Percentiles rank a stretch among this genome's conserved stretches.
These are phyloP conservation scores for Dendrocopos noguchii DNA, from an alignment of 2,113 vertebrate genomes.

Conservation along the genomic window DNA sequence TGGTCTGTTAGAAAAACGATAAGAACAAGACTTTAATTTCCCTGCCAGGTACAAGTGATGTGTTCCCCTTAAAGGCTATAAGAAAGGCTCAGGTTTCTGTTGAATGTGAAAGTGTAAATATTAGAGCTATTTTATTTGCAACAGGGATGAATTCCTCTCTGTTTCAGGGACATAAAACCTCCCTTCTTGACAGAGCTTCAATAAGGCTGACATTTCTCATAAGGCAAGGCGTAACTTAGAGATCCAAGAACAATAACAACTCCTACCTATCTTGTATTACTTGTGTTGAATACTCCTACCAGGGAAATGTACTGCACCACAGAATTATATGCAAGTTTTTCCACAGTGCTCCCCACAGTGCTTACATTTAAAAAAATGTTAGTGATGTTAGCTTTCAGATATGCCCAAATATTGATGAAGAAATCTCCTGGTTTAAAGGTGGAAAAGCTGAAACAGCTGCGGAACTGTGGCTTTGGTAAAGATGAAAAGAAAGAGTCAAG, in stretches of 20 bases:
- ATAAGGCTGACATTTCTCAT: conserved; percentile 29
- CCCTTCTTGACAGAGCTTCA: conserved; percentile 49
- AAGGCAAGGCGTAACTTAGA: background rate
- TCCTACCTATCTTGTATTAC: background rate
- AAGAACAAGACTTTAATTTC: background rate
- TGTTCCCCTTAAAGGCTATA: background rate
- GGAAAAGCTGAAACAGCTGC: background rate
- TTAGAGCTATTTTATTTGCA: background rate
- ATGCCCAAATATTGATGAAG: background rate
- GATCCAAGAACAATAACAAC: background rate
- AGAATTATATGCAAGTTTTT: background rate
- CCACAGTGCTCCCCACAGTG: background rate
- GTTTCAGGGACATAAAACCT: conserved; percentile 30
- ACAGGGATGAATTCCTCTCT: conserved; percentile 6
- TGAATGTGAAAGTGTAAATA: background rate
- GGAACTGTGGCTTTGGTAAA: background rate
- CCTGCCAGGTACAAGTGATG: background rate
- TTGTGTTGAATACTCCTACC: background rate
- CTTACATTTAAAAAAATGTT: background rate
- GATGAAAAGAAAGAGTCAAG: background rate
- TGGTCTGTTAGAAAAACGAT: background rate
- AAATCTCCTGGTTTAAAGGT: background rate
- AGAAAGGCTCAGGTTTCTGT: background rate
- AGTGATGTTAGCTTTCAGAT: background rate
- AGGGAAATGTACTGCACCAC: background rate